Evolutionary conservation across 2,113 vertebrate species (phyloP).

Genomic region (Cnemophilus loriae): DNA sequence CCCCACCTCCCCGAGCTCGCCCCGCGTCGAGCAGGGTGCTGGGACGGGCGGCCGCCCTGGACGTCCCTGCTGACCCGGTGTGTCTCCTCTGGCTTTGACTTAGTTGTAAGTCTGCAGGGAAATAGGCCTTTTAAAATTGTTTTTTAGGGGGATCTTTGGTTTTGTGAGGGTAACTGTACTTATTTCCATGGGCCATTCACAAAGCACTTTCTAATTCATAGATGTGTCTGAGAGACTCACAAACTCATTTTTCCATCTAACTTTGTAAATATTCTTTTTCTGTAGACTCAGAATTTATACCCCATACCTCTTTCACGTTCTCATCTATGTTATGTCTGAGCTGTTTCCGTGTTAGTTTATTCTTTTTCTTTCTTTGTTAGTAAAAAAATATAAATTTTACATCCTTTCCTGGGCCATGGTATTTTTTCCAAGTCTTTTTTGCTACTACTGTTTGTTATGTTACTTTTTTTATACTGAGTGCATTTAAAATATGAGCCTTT

Average conservation of each 20-base stretch:
- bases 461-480: background rate
- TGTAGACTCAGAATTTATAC: background rate
- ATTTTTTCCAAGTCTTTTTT: background rate
- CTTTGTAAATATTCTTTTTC: background rate
- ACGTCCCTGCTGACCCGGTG: accelerated
- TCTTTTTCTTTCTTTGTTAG: background rate
- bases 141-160: background rate
- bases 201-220: background rate
- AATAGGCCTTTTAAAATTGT: background rate
- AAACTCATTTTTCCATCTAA: background rate
- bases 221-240: background rate
- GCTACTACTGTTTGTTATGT: background rate
- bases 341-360: background rate
- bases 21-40: accelerated
- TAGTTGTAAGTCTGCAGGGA: background rate
- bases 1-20: accelerated
- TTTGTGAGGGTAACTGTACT: background rate
- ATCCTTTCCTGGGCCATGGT: background rate
- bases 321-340: background rate
- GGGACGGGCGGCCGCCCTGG: accelerated
- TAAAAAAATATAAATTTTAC: background rate
- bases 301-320: background rate
- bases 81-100: background rate
- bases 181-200: background rate
- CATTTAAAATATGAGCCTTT: background rate